Conservation (phyloP, 2,888 invertebrate genomes). For the Incurvaria masculella region DNA sequence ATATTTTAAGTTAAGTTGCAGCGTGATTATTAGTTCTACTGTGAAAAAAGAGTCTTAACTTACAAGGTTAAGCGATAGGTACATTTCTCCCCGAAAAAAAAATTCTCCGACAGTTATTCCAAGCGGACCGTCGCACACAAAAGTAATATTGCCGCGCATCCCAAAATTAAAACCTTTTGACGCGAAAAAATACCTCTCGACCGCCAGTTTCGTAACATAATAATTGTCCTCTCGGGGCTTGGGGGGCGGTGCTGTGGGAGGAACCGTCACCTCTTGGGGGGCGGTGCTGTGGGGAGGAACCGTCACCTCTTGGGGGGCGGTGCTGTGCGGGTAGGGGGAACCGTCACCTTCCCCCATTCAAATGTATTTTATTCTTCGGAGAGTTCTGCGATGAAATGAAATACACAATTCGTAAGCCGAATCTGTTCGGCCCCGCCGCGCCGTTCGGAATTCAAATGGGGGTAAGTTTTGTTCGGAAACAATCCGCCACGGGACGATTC, state of each 20-base stretch:
- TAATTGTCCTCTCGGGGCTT: background rate
- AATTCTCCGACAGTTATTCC: too few relatives aligned
- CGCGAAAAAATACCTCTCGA: background rate
- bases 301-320: background rate
- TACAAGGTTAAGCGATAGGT: too few relatives aligned
- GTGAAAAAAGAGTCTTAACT: too few relatives aligned
- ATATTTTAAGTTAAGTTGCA: too few relatives aligned
- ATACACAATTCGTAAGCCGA: background rate
- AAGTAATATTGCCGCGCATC: background rate
- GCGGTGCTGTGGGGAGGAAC: background rate
- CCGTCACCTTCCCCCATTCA: background rate
- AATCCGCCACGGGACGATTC: background rate
- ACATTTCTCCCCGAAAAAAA: too few relatives aligned
- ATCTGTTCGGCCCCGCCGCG: background rate
- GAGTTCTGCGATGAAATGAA: background rate
- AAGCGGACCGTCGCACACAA: background rate
- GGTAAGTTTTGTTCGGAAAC: background rate
- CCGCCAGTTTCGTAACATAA: background rate
- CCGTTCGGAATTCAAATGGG: background rate
- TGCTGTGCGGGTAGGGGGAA: background rate
- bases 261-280: too few relatives aligned
- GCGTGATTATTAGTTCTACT: too few relatives aligned
- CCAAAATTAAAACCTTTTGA: background rate
- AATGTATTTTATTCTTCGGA: background rate
- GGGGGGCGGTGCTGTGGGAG: background rate